Conservation (phyloP, 2,113 vertebrate genomes). For the Pycnonotus jocosus region DNA sequence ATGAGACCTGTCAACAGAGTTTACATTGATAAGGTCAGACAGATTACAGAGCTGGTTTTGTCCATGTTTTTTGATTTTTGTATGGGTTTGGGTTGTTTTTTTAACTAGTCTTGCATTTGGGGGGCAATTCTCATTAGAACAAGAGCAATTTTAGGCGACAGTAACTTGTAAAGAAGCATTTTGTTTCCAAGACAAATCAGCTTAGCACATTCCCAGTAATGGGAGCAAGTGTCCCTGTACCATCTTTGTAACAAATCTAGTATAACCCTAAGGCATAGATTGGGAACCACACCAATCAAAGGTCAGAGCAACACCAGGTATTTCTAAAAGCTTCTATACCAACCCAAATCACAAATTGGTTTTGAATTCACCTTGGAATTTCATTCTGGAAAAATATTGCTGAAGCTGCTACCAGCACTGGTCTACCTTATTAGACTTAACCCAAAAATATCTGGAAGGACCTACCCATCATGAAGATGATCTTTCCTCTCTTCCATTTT, state of each 20-base stretch:
- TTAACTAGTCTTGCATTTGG: neutral
- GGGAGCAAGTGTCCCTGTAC: neutral
- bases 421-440: neutral
- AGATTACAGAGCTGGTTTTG: neutral
- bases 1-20: slow-evolving; percentile 1
- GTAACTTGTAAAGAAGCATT: neutral
- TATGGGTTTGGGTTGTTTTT: neutral
- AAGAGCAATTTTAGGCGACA: neutral
- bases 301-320: neutral
- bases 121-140: neutral
- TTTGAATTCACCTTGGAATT: neutral
- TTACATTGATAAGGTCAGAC: slow-evolving; percentile 36
- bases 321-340: neutral
- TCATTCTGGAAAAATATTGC: neutral
- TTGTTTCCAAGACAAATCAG: neutral
- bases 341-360: neutral
- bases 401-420: neutral
- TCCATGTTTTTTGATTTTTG: neutral
- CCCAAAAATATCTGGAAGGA: neutral
- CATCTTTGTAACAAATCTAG: neutral
- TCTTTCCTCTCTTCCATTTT: neutral
- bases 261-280: neutral
- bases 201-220: neutral
- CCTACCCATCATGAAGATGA: neutral
- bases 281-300: neutral